Evolutionary conservation across 2,113 vertebrate genomes (phyloP).

Genomic region (Eptatretus burgeri): DNA sequence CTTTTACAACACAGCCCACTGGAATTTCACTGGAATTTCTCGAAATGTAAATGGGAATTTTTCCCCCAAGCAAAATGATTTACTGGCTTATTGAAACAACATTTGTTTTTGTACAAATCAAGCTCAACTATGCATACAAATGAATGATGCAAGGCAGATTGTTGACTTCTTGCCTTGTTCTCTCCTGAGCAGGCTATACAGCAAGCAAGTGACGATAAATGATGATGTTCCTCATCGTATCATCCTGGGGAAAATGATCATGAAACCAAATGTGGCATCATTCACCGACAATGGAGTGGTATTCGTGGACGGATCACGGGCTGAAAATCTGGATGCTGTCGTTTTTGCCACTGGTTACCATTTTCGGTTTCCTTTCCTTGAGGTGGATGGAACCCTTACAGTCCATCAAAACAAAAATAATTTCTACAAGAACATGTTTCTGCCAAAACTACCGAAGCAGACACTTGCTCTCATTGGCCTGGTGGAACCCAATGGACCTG

Average conservation of each 20-base stretch:
- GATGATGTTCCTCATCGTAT: constrained; percentile 46
- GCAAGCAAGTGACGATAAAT: constrained; percentile 22
- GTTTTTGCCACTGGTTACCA: constrained; percentile 58
- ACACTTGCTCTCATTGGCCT: constrained; percentile 44
- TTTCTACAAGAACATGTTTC: constrained; percentile 40
- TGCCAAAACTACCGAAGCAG: constrained; percentile 24
- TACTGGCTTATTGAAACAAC: too few species aligned
- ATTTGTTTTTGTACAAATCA: too few species aligned
- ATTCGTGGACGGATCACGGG: constrained; percentile 35
- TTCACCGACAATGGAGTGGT: constrained; percentile 27
- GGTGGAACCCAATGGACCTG: constrained; percentile 28
- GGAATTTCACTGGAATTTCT: too few species aligned
- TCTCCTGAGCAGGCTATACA: constrained; percentile 7
- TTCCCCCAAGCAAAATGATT: too few species aligned
- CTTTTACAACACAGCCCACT: too few species aligned
- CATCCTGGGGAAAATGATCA: constrained; percentile 25
- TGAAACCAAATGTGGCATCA: constrained; percentile 30
- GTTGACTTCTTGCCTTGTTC: too few species aligned
- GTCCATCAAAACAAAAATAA: constrained; percentile 21
- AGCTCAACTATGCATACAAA: too few species aligned
- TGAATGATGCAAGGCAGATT: too few species aligned
- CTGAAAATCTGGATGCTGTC: constrained; percentile 32
- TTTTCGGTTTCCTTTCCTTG: constrained; percentile 34
- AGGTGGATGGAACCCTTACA: constrained; percentile 11
- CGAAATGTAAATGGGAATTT: too few species aligned